These are phyloP conservation scores for Tychaedon coryphoeus DNA, from an alignment of 2,113 vertebrate genomes.

Conservation along the genomic window DNA sequence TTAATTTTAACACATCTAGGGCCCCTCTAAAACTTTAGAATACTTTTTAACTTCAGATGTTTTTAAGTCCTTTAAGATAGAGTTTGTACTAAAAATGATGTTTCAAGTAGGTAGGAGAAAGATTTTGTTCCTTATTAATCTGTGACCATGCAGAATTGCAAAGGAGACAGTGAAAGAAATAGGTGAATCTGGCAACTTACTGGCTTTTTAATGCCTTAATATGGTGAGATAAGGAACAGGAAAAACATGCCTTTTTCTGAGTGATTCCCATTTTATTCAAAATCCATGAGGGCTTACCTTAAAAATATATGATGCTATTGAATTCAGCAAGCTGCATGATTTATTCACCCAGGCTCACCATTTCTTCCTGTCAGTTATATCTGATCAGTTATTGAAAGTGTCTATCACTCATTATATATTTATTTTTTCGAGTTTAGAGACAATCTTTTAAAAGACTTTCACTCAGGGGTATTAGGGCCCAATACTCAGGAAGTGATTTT, in stretches of 20 bases:
- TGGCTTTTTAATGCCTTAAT: background rate
- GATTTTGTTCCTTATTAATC: background rate
- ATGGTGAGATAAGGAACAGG: background rate
- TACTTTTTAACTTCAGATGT: background rate
- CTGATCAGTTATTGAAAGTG: background rate
- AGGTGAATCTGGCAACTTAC: background rate
- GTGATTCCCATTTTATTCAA: background rate
- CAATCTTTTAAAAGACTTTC: background rate
- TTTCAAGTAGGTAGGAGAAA: background rate
- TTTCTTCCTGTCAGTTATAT: background rate
- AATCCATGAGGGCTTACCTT: background rate
- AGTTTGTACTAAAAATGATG: background rate
- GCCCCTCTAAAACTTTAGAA: background rate
- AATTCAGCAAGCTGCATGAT: constrained; percentile 3
- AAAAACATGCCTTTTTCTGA: background rate
- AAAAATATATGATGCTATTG: background rate
- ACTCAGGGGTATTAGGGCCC: rapidly evolving
- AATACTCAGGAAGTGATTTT: background rate
- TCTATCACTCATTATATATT: background rate
- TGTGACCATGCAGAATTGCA: background rate
- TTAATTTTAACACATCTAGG: background rate
- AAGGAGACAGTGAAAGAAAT: background rate
- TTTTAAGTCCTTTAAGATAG: background rate
- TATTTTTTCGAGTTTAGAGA: background rate
- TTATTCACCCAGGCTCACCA: background rate